Percentiles rank a stretch among this genome's conserved stretches.
Evolutionary conservation across 2,113 vertebrate species (phyloP).

Genomic region (Pterocles burchelli): DNA sequence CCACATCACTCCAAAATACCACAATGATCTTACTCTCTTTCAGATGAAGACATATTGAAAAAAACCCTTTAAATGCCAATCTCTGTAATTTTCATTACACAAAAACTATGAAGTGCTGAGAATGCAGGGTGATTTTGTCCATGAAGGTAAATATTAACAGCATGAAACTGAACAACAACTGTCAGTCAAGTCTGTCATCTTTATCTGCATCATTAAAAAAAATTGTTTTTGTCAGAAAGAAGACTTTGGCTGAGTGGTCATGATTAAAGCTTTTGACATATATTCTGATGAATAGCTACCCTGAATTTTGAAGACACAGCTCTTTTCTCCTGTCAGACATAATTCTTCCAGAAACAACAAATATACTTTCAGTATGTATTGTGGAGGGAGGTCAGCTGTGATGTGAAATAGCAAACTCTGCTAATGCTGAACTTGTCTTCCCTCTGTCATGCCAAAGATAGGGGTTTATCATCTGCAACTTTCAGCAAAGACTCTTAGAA

Average conservation of each 20-base stretch:
- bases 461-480: neutral
- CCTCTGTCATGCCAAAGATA: slow-evolving; percentile 14
- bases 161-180: neutral
- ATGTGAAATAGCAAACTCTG: slow-evolving; percentile 20
- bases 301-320: slow-evolving; percentile 38
- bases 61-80: neutral
- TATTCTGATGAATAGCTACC: slow-evolving; percentile 21
- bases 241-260: slow-evolving; percentile 14
- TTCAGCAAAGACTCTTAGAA: neutral
- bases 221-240: slow-evolving; percentile 14
- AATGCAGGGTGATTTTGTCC: neutral
- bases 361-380: slow-evolving; percentile 29
- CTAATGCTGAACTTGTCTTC: slow-evolving; percentile 12
- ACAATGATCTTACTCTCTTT: neutral
- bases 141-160: neutral
- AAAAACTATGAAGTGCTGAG: neutral
- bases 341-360: slow-evolving; percentile 56
- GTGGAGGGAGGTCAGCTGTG: slow-evolving; percentile 34
- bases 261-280: slow-evolving; percentile 42
- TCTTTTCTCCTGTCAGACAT: slow-evolving; percentile 41
- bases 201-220: slow-evolving; percentile 8
- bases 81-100: neutral
- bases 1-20: neutral
- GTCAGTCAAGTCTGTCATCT: slow-evolving; percentile 5
- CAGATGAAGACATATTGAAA: neutral